These are phyloP conservation scores for Sesamia inferens DNA, from an alignment of 2,888 invertebrate genomes.

Conservation along the genomic window DNA sequence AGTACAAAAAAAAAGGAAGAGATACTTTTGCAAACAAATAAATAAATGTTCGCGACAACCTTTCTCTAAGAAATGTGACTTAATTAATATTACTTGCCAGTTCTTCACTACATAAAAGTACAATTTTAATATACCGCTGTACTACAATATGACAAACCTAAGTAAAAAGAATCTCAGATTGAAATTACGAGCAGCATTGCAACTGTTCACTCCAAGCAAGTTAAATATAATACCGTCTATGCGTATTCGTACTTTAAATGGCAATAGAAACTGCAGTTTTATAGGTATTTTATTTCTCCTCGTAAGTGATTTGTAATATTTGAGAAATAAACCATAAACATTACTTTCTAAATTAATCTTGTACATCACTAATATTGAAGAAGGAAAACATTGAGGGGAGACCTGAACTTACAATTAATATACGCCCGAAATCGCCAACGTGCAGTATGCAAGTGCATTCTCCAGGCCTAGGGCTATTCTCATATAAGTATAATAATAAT, in stretches of 20 bases:
- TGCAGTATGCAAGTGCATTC: too few relatives aligned
- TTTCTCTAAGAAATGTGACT: not conserved
- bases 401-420: not conserved
- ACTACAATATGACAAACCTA: not conserved
- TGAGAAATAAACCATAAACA: too few relatives aligned
- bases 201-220: not conserved
- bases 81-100: conserved; percentile 2
- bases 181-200: not conserved
- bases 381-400: not conserved
- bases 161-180: not conserved
- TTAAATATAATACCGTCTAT: not conserved
- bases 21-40: conserved; percentile 14
- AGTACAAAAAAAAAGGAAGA: too few relatives aligned
- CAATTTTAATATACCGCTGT: not conserved
- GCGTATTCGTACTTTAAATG: too few relatives aligned
- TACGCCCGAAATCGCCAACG: not conserved
- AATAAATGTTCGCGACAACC: conserved; percentile 5
- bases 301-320: too few relatives aligned
- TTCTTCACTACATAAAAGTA: not conserved
- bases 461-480: too few relatives aligned
- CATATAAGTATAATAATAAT: too few relatives aligned
- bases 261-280: too few relatives aligned
- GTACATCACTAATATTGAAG: not conserved
- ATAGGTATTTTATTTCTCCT: too few relatives aligned
- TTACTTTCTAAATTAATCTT: not conserved